Base-by-base conservation (phyloP, 2,113 vertebrate genomes). In the Mirounga angustirostris region DNA sequence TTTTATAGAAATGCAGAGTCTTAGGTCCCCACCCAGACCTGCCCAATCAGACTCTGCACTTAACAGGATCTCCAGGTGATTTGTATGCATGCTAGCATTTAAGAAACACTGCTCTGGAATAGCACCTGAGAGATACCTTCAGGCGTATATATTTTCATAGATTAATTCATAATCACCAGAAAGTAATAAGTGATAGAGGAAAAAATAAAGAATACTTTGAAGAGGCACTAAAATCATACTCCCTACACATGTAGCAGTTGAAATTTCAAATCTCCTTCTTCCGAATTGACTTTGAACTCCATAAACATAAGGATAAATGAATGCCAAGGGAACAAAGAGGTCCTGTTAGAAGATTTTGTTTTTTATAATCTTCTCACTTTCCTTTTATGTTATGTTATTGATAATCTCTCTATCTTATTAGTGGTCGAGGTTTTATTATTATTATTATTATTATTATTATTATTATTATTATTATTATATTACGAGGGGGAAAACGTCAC, bases 371-470 rank as follows among this genome's bases (percentile, higher is more conserved):
- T 81, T 73, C 54, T 95, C 59, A 56, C 36, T 94, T 95, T 85
- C n/a, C 19, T 67, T 90, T 93, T 85, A 91, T 86, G 28, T 33
- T 90, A 28, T 92, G 15, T 92, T 82, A 33, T 78, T 61, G 76
- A 81, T 71, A 96, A 80, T 88, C 82, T 90, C 91, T 92, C 46
- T 67, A 30, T 76, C 33, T 92, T 95, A 88, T 85, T 97, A 74
- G 9, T 43, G 50, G 15, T 28, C 61, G 28, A 40, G 18, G 14
- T 43, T 15, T 28, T 16, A 46, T 43, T 43, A 43, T 43, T 85
- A 65, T 30, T 61, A 26, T 54, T 52, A 52, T 52, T 52, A 52
- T 52, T 30, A 5, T 13, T 40, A 36, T 95, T 88, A 59, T 52
- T 30, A 5, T 13, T 40, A 36, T 95, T 88, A 59, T 86, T 94